Evolutionary conservation across 2,797 vertebrate genomes (phyloP).

Genomic region (Margarornis squamiger): DNA sequence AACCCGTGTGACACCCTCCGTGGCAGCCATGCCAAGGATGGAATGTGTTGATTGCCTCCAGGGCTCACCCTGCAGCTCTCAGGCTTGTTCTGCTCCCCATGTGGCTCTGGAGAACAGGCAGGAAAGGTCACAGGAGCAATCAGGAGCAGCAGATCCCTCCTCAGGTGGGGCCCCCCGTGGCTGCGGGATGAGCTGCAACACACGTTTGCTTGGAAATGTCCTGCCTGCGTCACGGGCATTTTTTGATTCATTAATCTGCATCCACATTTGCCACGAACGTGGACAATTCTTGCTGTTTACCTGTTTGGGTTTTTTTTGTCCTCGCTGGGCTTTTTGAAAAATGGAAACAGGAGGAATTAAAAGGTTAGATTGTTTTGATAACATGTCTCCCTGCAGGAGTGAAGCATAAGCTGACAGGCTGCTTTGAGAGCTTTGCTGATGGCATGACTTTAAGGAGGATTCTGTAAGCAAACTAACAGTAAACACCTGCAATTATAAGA

Average conservation of each 20-base stretch:
- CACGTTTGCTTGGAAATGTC: neutral
- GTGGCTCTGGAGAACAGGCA: conserved; percentile 48
- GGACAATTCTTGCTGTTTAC: neutral
- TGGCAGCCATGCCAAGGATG: conserved; percentile 8
- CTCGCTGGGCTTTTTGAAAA: neutral
- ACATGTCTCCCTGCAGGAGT: neutral
- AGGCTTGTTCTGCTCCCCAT: conserved; percentile 58
- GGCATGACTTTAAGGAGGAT: neutral
- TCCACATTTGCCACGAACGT: neutral
- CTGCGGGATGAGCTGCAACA: conserved; percentile 33
- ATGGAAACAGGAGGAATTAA: conserved; percentile 13
- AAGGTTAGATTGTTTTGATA: conserved; percentile 25
- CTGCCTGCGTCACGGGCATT: neutral
- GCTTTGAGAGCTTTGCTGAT: neutral
- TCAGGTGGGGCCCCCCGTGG: conserved; percentile 46
- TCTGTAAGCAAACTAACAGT: neutral
- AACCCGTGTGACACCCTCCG: neutral
- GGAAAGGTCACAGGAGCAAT: conserved; percentile 63
- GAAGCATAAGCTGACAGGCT: neutral
- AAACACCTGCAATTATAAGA: neutral
- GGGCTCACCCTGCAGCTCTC: conserved; percentile 42
- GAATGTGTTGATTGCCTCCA: conserved; percentile 44
- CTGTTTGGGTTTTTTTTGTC: neutral
- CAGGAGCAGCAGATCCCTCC: conserved; percentile 37
- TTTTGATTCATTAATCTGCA: neutral